These are phyloP conservation scores for Chrysogorgia sp. DNA, from an alignment of 92 coral and sea anemone genomes.

Conservation along the genomic window DNA sequence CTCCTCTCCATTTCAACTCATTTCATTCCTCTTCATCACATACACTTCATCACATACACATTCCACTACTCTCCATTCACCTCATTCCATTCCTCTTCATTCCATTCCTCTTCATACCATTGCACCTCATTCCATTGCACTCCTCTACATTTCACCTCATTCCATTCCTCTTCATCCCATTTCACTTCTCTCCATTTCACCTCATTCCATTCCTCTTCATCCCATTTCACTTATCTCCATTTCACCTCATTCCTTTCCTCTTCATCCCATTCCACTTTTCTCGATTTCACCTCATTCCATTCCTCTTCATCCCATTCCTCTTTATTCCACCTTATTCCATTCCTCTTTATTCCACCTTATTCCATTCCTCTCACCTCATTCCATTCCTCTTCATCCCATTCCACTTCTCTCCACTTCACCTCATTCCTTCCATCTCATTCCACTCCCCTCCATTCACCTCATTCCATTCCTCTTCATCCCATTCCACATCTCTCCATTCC, in stretches of 20 bases:
- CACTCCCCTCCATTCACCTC: no score
- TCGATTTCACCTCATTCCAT: not conserved
- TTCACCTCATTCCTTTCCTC: not conserved
- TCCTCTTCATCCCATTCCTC: not conserved
- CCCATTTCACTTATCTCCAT: not conserved
- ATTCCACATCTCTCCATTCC: not conserved
- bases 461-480: not conserved
- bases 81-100: not conserved
- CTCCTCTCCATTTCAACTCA: no score
- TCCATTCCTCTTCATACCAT: not conserved
- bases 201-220: not conserved
- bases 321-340: not conserved
- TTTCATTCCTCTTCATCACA: no score
- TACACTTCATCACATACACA: no score
- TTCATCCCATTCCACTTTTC: not conserved
- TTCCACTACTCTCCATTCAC: not conserved
- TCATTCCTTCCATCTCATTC: no score
- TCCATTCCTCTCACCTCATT: not conserved
- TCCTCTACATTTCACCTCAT: not conserved
- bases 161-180: not conserved
- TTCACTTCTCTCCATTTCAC: not conserved
- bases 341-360: not conserved
- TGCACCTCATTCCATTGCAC: not conserved
- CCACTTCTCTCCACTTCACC: not conserved
- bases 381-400: not conserved